Conservation (phyloP, 2,797 vertebrate species). For the Caiman crocodilus region DNA sequence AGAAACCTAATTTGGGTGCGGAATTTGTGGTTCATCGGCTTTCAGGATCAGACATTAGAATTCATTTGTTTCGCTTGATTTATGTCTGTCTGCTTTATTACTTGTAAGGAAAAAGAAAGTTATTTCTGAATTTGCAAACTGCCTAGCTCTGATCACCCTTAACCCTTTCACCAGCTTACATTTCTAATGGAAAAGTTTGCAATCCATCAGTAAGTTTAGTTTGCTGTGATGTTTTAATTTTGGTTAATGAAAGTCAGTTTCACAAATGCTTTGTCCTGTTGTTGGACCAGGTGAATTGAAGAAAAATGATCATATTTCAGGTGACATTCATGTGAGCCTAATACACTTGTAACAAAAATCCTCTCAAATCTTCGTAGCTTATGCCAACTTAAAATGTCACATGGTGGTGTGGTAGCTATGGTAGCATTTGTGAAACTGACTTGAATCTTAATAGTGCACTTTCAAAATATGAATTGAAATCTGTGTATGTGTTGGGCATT, state of each 20-base stretch:
- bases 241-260: constrained; percentile 58
- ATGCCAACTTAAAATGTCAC: background rate
- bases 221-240: constrained; percentile 81
- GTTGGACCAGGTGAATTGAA: background rate
- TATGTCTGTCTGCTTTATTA: background rate
- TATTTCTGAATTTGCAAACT: constrained; percentile 43
- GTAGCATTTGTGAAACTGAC: constrained; percentile 69
- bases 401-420: background rate
- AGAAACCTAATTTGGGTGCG: background rate
- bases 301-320: background rate
- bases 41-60: background rate
- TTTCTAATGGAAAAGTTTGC: constrained; percentile 87
- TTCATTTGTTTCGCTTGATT: background rate
- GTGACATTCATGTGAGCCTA: background rate
- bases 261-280: background rate
- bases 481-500: background rate
- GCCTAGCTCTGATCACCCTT: constrained; percentile 76
- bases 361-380: background rate
- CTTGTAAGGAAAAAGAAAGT: background rate
- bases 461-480: constrained; percentile 48
- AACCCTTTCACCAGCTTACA: constrained; percentile 91
- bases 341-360: background rate
- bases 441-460: constrained; percentile 25
- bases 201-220: constrained; percentile 92
- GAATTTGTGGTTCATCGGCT: background rate